These are phyloP conservation scores for Odontocolon sp. DNA, from an alignment of 2,888 invertebrate species.

Conservation along the genomic window DNA sequence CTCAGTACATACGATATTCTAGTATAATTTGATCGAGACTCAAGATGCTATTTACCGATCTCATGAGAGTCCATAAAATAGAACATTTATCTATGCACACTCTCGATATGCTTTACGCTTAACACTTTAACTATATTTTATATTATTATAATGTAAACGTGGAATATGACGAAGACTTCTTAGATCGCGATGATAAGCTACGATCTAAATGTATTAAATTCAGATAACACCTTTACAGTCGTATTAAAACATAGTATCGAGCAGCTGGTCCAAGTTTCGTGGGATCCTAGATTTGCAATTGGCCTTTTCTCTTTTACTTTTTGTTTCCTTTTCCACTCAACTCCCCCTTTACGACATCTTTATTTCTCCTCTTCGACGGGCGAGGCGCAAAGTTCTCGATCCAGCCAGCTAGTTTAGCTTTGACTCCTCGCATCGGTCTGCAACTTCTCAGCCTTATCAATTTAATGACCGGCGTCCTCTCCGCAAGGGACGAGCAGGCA, in stretches of 20 bases:
- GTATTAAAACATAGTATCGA: conserved; percentile 22
- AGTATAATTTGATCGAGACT: conserved; percentile 7
- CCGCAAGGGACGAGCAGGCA: conserved; percentile 5
- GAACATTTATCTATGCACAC: conserved; percentile 3
- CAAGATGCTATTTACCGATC: no score
- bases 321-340: background rate
- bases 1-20: no score
- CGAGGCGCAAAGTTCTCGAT: conserved; percentile 26
- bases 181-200: conserved; percentile 3
- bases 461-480: conserved; percentile 52
- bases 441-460: conserved; percentile 52
- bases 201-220: conserved; percentile 6
- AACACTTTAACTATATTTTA: background rate
- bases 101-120: conserved; percentile 1
- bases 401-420: background rate
- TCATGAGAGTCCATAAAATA: conserved; percentile 5
- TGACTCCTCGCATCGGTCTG: background rate
- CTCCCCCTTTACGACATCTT: conserved; percentile 48
- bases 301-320: conserved; percentile 23
- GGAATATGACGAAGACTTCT: background rate
- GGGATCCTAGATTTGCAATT: conserved; percentile 50
- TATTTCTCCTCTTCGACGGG: conserved; percentile 34
- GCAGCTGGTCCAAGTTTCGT: conserved; percentile 45
- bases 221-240: background rate
- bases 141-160: conserved; percentile 6